These are phyloP conservation scores for Daktulosphaira vitifoliae DNA, from an alignment of 1,140 invertebrate species.

Conservation along the genomic window DNA sequence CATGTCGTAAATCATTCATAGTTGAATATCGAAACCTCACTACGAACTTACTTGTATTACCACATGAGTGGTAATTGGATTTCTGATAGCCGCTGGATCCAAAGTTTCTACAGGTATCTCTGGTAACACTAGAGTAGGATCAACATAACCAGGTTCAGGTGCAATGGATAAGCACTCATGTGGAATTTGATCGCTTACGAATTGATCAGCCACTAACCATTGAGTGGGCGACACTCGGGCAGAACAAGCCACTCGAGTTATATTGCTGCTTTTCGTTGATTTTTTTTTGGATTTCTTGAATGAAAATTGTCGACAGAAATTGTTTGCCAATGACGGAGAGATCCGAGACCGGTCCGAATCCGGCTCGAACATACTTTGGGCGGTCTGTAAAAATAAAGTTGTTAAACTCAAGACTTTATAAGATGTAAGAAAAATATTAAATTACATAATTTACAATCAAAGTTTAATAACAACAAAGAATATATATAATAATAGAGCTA, in stretches of 20 bases:
- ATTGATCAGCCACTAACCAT: conserved; percentile 20
- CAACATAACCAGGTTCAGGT: background rate
- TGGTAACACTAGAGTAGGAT: background rate
- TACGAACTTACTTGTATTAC: background rate
- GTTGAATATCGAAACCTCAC: background rate
- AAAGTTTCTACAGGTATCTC: background rate
- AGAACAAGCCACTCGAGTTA: background rate
- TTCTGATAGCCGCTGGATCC: background rate
- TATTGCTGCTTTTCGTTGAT: background rate
- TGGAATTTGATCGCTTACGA: conserved; percentile 3
- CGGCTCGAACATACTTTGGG: too few species aligned
- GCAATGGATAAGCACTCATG: conserved; percentile 12
- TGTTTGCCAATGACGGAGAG: background rate
- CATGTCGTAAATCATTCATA: background rate
- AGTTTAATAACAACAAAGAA: too few species aligned
- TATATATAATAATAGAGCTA: too few species aligned
- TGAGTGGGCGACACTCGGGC: background rate
- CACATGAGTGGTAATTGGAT: background rate
- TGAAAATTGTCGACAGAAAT: conserved; percentile 17
- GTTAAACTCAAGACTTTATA: too few species aligned
- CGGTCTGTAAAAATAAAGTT: too few species aligned
- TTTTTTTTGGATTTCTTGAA: background rate
- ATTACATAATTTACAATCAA: too few species aligned
- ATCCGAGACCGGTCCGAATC: too few species aligned
- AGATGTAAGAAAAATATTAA: too few species aligned